Evolutionary conservation across 2,113 vertebrate genomes (phyloP), one percentile per base, ranked within the genome.

Genomic region (Dunckerocampus dactyliophorus): DNA sequence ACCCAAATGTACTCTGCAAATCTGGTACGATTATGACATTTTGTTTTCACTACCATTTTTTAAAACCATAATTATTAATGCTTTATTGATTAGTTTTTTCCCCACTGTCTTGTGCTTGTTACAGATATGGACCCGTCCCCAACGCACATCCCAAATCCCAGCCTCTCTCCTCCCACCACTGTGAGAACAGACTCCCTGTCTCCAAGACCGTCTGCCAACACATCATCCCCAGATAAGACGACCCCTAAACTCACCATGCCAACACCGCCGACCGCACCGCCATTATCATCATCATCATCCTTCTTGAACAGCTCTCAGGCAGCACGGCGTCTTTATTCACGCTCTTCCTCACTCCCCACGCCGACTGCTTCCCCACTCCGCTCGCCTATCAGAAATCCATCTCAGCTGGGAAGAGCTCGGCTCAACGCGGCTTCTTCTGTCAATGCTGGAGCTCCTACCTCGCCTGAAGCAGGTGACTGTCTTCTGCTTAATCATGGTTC

Each of bases 321-420:
- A 3, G 54, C 68, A 22, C 67, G 76, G 0, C 24, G 63, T 31
- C 67, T 80, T 13, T 64, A 56, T 20, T 73, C 75, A 21, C 74
- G 77, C 22, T 71, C 85, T 11, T 75, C 82, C 3, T 82, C 81
- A 21, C 72, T 84, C 48, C 76, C 82, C 51, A 72, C 68, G 0
- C 76, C 70, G 0, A 62, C 80, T 1, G 21, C 67, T 6, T 80
- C 82, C 0, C 76, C 82, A 49, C 60, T 69, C 6, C 60, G 19
- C 42, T 84, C 74, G 56, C 78, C 84, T 10, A 39, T 74, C 59
- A 82, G 85, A 68, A 85, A 68, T 58, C 71, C 72, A 49, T 83
- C 88, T 43, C 79, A 79, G 37, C 59, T 57, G n/a, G 88, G 88
- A 24, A 76, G 87, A 56, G 89, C 89, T 48, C 89, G 87, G 72